Conservation (phyloP, 2,888 invertebrate genomes). For the Himalopsyche tibetana region DNA sequence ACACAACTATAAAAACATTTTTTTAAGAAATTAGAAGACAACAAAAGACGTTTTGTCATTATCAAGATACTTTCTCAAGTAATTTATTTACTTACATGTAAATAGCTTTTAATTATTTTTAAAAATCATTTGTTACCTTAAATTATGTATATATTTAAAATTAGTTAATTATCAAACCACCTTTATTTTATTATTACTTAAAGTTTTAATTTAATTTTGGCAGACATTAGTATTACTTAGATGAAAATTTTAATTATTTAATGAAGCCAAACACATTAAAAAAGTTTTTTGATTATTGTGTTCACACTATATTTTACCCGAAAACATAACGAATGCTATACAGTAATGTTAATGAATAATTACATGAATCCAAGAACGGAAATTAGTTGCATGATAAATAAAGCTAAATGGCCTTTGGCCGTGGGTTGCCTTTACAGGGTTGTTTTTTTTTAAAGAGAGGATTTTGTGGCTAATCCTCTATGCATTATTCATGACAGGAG, state of each 20-base stretch:
- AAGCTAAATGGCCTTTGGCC: conserved; percentile 50
- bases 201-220: no score
- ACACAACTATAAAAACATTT: no score
- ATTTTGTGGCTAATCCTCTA: conserved; percentile 59
- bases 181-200: no score
- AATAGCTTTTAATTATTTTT: no score
- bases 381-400: conserved; percentile 58
- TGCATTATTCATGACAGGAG: conserved; percentile 58
- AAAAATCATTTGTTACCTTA: no score
- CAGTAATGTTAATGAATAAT: background rate
- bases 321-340: background rate
- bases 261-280: background rate
- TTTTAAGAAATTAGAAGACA: no score
- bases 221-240: no score
- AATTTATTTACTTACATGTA: no score
- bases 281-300: background rate
- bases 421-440: conserved; percentile 50
- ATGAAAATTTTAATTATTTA: background rate
- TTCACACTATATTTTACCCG: background rate
- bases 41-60: no score
- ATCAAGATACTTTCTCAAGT: no score
- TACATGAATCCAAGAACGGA: conserved; percentile 33
- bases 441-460: conserved; percentile 47
- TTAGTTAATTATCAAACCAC: no score
- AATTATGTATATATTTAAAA: no score